A percentile compares a stretch with the other conserved stretches of the same genome.
Evolutionary conservation across 30 jellyfish, hydroid and myxozoan species (phyloP).

Genomic region (Turritopsis rubra): DNA sequence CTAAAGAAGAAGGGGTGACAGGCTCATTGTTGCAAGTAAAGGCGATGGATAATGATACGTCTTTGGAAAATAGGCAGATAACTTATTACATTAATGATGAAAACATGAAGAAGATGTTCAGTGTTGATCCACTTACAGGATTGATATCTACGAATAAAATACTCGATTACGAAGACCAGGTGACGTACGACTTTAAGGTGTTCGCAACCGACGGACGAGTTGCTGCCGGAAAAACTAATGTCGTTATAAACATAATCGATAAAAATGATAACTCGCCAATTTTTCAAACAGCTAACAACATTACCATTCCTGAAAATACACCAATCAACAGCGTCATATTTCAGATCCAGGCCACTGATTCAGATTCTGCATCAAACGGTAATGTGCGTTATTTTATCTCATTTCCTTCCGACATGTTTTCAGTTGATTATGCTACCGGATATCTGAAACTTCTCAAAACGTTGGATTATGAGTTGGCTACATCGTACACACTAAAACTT

Average conservation of each 20-base stretch:
- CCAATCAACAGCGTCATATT: conserved; percentile 41
- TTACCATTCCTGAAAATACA: conserved; percentile 50
- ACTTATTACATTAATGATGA: background rate
- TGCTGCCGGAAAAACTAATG: background rate
- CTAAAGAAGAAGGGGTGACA: background rate
- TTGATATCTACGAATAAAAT: background rate
- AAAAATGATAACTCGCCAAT: conserved; percentile 69
- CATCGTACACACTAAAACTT: conserved; percentile 30
- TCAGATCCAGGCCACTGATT: conserved; percentile 52
- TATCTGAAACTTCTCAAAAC: conserved; percentile 31
- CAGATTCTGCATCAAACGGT: conserved; percentile 46
- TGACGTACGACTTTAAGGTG: background rate
- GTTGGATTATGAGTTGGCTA: conserved; percentile 45
- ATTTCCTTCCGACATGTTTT: conserved; percentile 27
- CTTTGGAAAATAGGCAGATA: background rate
- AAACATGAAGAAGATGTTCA: background rate
- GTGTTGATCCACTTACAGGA: background rate
- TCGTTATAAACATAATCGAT: conserved; percentile 63
- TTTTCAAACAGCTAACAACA: conserved; percentile 24
- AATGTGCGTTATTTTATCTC: background rate
- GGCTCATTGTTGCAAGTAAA: background rate
- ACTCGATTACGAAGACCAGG: background rate
- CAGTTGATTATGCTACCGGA: conserved; percentile 42
- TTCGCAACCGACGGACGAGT: background rate
- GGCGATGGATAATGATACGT: background rate